These are phyloP conservation scores for Erethizon dorsatum DNA, from an alignment of 2,797 vertebrate species.

Conservation along the genomic window DNA sequence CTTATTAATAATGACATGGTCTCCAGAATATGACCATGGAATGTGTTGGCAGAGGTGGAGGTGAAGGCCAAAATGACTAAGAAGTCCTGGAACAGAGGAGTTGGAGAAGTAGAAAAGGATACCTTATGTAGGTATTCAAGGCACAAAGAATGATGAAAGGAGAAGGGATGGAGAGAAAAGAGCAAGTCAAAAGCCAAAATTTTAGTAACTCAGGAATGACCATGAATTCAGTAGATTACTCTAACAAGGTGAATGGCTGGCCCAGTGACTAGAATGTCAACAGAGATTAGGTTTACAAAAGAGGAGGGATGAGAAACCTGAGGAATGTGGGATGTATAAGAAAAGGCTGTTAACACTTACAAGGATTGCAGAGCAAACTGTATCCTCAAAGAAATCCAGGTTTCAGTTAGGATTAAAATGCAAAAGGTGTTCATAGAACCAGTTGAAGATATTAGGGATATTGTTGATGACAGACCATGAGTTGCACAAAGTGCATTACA, in stretches of 20 bases:
- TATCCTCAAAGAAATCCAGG: background rate
- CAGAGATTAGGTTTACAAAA: background rate
- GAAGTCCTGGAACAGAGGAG: conserved; percentile 2
- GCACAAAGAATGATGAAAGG: background rate
- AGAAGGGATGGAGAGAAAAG: background rate
- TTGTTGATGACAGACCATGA: background rate
- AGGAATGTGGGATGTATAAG: background rate
- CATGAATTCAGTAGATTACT: background rate
- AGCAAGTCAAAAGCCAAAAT: conserved; percentile 12
- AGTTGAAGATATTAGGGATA: background rate
- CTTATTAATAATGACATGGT: background rate
- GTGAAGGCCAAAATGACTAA: background rate
- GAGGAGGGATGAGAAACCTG: background rate
- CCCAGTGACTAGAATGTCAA: background rate
- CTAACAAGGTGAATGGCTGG: background rate
- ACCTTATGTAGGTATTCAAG: background rate
- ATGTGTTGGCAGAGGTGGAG: background rate
- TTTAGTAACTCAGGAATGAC: background rate
- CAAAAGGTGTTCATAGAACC: background rate
- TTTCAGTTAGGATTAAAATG: conserved; percentile 16
- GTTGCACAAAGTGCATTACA: background rate
- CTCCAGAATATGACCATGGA: background rate
- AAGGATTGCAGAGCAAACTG: background rate
- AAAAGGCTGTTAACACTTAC: background rate
- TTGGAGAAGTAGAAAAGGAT: background rate